Conservation (phyloP, 2,113 vertebrate species). For the Balaenoptera acutorostrata region DNA sequence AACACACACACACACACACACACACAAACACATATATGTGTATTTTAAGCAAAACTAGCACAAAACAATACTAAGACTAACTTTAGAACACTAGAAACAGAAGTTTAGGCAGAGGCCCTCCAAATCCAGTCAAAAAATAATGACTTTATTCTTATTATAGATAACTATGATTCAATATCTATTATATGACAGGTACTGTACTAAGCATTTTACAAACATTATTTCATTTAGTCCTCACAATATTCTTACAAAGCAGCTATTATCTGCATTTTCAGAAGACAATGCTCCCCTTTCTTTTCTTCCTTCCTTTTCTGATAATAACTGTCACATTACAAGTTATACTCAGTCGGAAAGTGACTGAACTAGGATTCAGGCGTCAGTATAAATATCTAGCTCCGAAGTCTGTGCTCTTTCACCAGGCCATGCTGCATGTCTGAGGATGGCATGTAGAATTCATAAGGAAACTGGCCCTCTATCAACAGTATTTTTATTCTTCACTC, state of each 20-base stretch:
- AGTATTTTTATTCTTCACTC: neutral
- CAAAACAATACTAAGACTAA: neutral
- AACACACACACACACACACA: neutral
- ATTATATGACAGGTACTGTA: neutral
- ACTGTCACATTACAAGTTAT: neutral
- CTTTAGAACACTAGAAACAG: slow-evolving; percentile 27
- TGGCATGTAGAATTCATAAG: neutral
- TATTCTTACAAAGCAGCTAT: neutral
- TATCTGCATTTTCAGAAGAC: neutral
- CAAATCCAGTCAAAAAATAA: neutral
- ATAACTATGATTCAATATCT: neutral
- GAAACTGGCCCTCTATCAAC: neutral
- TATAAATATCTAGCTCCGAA: neutral
- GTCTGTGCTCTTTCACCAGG: neutral
- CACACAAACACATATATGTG: neutral
- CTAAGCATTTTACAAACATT: neutral
- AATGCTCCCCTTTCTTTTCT: neutral
- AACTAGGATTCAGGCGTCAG: neutral
- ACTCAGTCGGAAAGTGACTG: neutral
- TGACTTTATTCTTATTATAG: neutral
- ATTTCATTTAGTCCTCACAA: neutral
- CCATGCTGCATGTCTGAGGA: neutral
- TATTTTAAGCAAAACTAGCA: neutral
- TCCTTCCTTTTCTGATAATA: neutral
- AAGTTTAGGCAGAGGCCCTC: neutral